Evolutionary conservation across 2,797 vertebrate species (phyloP).

Genomic region (Mycteria americana): DNA sequence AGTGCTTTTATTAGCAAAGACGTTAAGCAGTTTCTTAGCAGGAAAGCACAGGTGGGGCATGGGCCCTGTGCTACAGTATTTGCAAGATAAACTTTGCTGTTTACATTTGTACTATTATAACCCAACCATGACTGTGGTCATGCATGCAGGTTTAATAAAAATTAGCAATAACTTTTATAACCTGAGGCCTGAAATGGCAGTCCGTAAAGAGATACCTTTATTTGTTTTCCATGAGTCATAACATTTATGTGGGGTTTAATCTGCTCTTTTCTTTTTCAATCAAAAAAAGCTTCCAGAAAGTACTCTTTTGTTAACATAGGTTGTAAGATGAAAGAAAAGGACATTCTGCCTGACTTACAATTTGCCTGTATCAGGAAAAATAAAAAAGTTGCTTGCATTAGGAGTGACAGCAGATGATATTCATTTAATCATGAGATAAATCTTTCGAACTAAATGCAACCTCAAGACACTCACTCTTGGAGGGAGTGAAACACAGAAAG

Average conservation of each 20-base stretch:
- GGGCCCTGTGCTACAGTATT: not conserved
- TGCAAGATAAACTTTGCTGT: not conserved
- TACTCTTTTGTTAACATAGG: not conserved
- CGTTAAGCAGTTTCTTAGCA: not conserved
- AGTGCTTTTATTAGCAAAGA: not conserved
- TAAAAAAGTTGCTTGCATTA: not conserved
- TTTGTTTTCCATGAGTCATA: constrained; percentile 29
- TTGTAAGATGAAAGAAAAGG: constrained; percentile 5
- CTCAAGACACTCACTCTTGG: not conserved
- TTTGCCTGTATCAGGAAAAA: not conserved
- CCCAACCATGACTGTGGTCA: not conserved
- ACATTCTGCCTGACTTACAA: not conserved
- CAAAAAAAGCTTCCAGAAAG: not conserved
- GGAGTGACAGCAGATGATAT: not conserved
- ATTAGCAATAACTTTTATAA: constrained; percentile 1
- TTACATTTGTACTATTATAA: not conserved
- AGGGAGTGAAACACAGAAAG: not conserved
- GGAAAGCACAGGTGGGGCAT: not conserved
- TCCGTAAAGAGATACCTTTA: not conserved
- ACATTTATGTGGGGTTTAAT: not conserved
- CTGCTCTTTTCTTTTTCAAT: not conserved
- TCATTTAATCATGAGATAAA: not conserved
- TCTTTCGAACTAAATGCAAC: not conserved
- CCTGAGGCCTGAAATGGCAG: not conserved
- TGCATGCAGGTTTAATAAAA: constrained; percentile 24